These are phyloP conservation scores for Micrasema minimum DNA, from an alignment of 1,140 invertebrate species.

Conservation along the genomic window DNA sequence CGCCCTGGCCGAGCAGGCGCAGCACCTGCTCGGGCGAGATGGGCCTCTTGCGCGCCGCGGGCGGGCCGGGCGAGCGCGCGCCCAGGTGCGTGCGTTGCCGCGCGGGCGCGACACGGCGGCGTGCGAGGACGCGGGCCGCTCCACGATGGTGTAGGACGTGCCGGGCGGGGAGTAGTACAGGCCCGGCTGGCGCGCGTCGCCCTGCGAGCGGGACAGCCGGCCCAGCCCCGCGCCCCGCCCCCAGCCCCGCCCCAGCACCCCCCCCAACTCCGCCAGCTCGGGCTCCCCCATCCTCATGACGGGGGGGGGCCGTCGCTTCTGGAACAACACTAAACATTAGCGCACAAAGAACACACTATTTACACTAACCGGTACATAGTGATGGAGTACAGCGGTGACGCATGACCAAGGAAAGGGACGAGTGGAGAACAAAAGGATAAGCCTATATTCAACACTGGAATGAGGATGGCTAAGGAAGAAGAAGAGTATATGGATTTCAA, in stretches of 20 bases:
- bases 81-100: slow-evolving; percentile 67
- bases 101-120: slow-evolving; percentile 69
- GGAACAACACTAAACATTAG: too few species aligned
- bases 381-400: too few species aligned
- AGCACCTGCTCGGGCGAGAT: slow-evolving; percentile 84
- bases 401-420: too few species aligned
- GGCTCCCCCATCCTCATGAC: slow-evolving; percentile 67
- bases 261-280: slow-evolving; percentile 66
- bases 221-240: slow-evolving; percentile 61
- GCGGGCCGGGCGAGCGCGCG: slow-evolving; percentile 48
- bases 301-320: slow-evolving; percentile 57
- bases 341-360: too few species aligned
- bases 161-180: slow-evolving; percentile 77
- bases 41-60: slow-evolving; percentile 74
- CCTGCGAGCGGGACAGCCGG: slow-evolving; percentile 64
- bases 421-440: too few species aligned
- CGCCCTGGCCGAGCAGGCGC: slow-evolving; percentile 70
- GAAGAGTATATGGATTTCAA: too few species aligned
- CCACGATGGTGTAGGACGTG: slow-evolving; percentile 86
- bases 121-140: slow-evolving; percentile 80
- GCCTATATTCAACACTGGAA: too few species aligned
- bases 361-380: too few species aligned
- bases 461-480: too few species aligned
- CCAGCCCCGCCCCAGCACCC: slow-evolving; percentile 63
- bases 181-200: slow-evolving; percentile 67